Conservation (phyloP, 2,797 vertebrate genomes). For the Anableps anableps region DNA sequence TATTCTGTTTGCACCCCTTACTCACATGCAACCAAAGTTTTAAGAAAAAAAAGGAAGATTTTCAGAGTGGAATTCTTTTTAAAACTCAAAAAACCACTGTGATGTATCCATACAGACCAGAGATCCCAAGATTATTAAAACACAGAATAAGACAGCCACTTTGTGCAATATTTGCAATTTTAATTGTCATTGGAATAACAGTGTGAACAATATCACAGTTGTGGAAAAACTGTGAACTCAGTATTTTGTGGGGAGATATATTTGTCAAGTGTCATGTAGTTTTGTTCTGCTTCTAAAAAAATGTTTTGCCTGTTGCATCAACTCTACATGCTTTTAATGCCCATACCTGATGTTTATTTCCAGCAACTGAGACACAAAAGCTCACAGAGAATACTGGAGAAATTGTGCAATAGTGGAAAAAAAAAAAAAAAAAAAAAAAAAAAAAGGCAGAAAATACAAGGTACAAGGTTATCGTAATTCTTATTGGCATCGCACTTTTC, state of each 20-base stretch:
- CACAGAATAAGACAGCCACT: neutral
- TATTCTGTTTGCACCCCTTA: neutral
- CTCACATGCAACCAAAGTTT: neutral
- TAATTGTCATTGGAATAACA: neutral
- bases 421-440: too few species aligned
- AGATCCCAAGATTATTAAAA: neutral
- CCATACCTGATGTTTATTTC: too few species aligned
- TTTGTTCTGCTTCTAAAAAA: neutral
- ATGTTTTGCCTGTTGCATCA: neutral
- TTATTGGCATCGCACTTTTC: too few species aligned
- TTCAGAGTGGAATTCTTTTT: too few species aligned
- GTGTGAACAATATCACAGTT: neutral
- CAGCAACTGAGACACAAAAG: too few species aligned
- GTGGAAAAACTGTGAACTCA: neutral
- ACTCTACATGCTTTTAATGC: neutral
- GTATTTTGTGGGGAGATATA: neutral
- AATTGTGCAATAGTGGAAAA: too few species aligned
- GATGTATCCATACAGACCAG: neutral
- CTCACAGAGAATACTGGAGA: too few species aligned
- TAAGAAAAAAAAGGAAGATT: neutral
- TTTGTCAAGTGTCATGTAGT: neutral
- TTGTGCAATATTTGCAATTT: neutral
- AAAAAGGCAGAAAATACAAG: too few species aligned
- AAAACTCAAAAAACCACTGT: neutral
- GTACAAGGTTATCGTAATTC: too few species aligned